phyloP scores from a whole-genome alignment of 1,140 invertebrate genomes.

The Cydia pomonella region DNA sequence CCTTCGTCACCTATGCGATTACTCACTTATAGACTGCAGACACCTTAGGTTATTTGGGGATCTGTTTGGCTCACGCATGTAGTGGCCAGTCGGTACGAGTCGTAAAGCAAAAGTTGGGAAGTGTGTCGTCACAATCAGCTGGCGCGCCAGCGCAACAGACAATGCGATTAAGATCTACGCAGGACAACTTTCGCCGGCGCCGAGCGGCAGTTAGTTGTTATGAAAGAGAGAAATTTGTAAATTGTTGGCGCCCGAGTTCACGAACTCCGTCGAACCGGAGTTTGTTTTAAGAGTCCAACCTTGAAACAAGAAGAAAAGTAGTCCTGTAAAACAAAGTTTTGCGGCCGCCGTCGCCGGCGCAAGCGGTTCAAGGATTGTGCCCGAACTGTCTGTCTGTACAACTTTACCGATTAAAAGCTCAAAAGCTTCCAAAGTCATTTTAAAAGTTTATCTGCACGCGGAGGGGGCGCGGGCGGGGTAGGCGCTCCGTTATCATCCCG shows the following conservation, averaged over 20 bases:
- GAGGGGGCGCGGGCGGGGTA: conserved; percentile 56
- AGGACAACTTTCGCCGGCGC: conserved; percentile 79
- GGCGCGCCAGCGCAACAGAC: conserved; percentile 77
- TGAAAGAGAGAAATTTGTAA: conserved; percentile 82
- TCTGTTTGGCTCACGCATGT: neutral
- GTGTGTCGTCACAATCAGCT: conserved; percentile 75
- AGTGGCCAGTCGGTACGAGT: neutral
- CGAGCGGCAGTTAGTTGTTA: conserved; percentile 81
- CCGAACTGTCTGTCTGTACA: conserved; percentile 81
- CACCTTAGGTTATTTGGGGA: conserved; percentile 6
- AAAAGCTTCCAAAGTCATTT: conserved; percentile 82
- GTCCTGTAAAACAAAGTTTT: conserved; percentile 83
- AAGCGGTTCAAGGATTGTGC: conserved; percentile 82
- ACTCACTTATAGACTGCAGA: conserved; percentile 10
- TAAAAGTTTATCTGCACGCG: conserved; percentile 81
- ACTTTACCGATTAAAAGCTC: conserved; percentile 83
- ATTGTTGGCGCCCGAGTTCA: conserved; percentile 81
- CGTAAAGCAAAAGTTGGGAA: conserved; percentile 66
- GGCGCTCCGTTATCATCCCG: conserved; percentile 74
- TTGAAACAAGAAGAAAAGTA: conserved; percentile 82
- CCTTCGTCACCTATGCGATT: conserved; percentile 13
- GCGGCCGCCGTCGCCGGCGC: conserved; percentile 80
- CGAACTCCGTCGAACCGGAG: conserved; percentile 81
- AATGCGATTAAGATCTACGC: conserved; percentile 80
- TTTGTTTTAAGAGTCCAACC: conserved; percentile 82